A percentile compares a stretch with the other conserved stretches of the same genome.
These are phyloP conservation scores for Holocentrus rufus DNA, from an alignment of 2,797 vertebrate genomes.

Conservation along the genomic window DNA sequence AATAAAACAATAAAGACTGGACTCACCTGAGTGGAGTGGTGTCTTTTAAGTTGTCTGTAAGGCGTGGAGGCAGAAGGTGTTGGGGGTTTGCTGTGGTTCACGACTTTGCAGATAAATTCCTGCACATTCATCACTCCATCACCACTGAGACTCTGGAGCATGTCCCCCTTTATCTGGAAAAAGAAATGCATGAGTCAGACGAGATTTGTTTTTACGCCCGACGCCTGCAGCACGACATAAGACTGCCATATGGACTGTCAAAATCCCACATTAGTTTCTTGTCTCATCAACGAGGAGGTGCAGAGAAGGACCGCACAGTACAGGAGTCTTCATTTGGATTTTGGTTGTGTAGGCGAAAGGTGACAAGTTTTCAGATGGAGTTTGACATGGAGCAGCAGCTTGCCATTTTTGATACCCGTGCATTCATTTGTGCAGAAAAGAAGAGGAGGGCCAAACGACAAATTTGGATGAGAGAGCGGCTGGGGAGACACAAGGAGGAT, in stretches of 20 bases:
- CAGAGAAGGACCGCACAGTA: no score
- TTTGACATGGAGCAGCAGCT: slow-evolving; percentile 19
- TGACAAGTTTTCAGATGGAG: slow-evolving; percentile 29
- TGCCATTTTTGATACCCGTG: slow-evolving; percentile 20
- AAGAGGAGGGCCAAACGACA: background rate
- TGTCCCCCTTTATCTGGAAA: slow-evolving; percentile 84
- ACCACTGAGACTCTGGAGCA: slow-evolving; percentile 80
- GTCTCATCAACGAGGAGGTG: no score
- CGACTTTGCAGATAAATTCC: slow-evolving; percentile 88
- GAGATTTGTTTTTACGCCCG: background rate
- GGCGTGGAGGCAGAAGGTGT: slow-evolving; percentile 91
- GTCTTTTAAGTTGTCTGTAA: slow-evolving; percentile 92
- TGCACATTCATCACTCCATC: slow-evolving; percentile 87
- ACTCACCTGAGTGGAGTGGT: slow-evolving; percentile 93
- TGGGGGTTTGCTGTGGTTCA: slow-evolving; percentile 84
- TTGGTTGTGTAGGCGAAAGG: background rate
- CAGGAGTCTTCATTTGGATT: no score
- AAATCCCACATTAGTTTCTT: no score
- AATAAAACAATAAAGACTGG: background rate
- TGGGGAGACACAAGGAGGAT: no score
- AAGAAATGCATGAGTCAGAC: background rate
- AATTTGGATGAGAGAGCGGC: no score
- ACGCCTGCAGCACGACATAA: background rate
- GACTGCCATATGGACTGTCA: no score
- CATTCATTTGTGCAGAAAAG: slow-evolving; percentile 25